Base-by-base conservation (phyloP, 2,797 vertebrate species). In the Tadarida brasiliensis region DNA sequence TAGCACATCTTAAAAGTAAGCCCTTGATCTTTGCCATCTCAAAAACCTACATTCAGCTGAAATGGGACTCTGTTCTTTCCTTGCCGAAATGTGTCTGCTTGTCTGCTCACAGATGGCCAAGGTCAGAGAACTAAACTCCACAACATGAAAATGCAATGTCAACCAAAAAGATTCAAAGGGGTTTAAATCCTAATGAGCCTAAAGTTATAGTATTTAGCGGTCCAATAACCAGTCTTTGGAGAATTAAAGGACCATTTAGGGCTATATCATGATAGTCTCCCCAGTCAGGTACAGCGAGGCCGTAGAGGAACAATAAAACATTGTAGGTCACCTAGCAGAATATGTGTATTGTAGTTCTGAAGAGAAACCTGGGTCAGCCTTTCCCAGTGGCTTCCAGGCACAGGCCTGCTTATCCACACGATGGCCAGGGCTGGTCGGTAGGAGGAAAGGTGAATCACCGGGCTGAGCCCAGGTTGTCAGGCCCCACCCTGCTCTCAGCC, bases 61-160 rank as follows among this genome's bases (percentile, higher is more conserved):
- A 95, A 33, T 73, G 71, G 67, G 78, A 33, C 68, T 97, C 83
- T 93, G 33, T 61, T 90, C 76, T 77, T 68, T 59, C 49, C 77
- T 71, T 87, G 49, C 80, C 84, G 91, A 95, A 97, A 96, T 90
- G 51, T 65, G 39, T 68, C 19, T 82, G 51, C 95, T 95, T 63
- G 44, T 76, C 22, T 86, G 56, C 95, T 95, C 96, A 93, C 88
- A 57, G 87, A 19, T 4, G 17, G 67, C 87, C 68, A 91, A 96
- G 35, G 94, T 87, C 85, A 91, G 95, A 82, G n/a, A 0, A 94
- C 33, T 71, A 90, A 87, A 51, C 96, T 91, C 71, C 61, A 91
- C 24, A 74, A 93, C n/a, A 94, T 44, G 51, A 96, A 94, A 57
- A 91, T 94, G 51, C 57, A 83, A 93, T 82, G 33, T 3, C 0